Base-by-base conservation (phyloP, 2,888 invertebrate species). In the Cactoblastis cactorum region DNA sequence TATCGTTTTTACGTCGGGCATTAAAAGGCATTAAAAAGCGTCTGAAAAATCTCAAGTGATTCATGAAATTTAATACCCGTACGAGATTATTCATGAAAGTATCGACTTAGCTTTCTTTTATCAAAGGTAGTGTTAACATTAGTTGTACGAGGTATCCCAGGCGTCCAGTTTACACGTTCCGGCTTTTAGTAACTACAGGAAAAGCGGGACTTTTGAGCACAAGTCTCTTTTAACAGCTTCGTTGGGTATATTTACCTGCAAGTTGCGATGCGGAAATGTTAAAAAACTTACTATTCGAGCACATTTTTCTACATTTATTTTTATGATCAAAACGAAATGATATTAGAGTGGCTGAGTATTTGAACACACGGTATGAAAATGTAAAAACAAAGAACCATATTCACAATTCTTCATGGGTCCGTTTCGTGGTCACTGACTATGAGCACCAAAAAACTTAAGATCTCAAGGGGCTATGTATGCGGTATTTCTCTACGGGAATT, bases 61-160 rank as follows among this genome's bases (percentile, higher is more conserved):
- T n/a, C n/a, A n/a, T n/a, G n/a, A n/a, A n/a, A n/a, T n/a, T n/a
- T n/a, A n/a, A n/a, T n/a, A n/a, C n/a, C n/a, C n/a, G 22, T 22
- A 22, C 5, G 14, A 37, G 15, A 6, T 17, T 37, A 17, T 17
- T 17, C 37, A 17, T 9, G 37, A 15, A 37, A 37, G 37, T 37
- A 24, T 28, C 43, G 9, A 9, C 6, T 41, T n/a, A n/a, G n/a
- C n/a, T n/a, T n/a, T n/a, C n/a, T n/a, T 41, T 22, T 41, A 41
- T 41, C 41, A 41, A 15, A 41, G 15, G 43, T 28, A 43, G 43
- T 43, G 43, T 43, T 24, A 28, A 43, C 24, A 43, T 43, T 43
- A 43, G 43, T 43, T 28, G 15, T 12, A 28, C 15, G 14, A 9
- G 8, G 24, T 6, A 14, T 43, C 43, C 43, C 43, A 15, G 15